A percentile compares a stretch with the other conserved stretches of the same genome.
Conservation (phyloP, 2,888 invertebrate genomes). For the Synanthedon myopaeformis region DNA sequence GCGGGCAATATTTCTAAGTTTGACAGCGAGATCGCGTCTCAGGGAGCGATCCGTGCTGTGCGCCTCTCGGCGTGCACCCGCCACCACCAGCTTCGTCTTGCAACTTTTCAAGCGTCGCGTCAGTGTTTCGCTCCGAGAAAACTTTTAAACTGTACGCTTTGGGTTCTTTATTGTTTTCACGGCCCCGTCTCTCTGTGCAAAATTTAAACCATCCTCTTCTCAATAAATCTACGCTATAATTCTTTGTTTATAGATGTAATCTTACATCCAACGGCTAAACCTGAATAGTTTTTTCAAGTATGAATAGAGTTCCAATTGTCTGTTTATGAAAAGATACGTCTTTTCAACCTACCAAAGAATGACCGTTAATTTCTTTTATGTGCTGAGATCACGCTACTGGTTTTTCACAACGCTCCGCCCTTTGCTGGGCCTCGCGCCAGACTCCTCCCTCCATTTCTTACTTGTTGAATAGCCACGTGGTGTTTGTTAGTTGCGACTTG, state of each 20-base stretch:
- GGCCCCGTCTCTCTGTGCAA: slow-evolving; percentile 39
- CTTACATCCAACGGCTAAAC: slow-evolving; percentile 3
- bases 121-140: slow-evolving; percentile 32
- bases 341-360: slow-evolving; percentile 42
- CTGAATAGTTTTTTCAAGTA: slow-evolving; percentile 5
- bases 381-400: slow-evolving; percentile 51
- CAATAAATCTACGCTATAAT: slow-evolving; percentile 23
- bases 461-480: slow-evolving; percentile 51
- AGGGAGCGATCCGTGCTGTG: slow-evolving; percentile 7
- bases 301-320: slow-evolving; percentile 19
- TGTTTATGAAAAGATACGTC: slow-evolving; percentile 36
- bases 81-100: slow-evolving; percentile 41
- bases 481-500: slow-evolving; percentile 41
- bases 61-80: slow-evolving; percentile 15
- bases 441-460: slow-evolving; percentile 61
- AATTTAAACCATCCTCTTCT: slow-evolving; percentile 45
- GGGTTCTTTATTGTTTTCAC: slow-evolving; percentile 60
- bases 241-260: too few species aligned
- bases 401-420: slow-evolving; percentile 57
- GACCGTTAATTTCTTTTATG: slow-evolving; percentile 46
- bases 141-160: slow-evolving; percentile 63
- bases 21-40: slow-evolving; percentile 43
- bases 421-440: slow-evolving; percentile 41
- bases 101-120: slow-evolving; percentile 50
- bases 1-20: slow-evolving; percentile 57